Conservation (phyloP, 2,797 vertebrate species). For the Liparis tanakae region DNA sequence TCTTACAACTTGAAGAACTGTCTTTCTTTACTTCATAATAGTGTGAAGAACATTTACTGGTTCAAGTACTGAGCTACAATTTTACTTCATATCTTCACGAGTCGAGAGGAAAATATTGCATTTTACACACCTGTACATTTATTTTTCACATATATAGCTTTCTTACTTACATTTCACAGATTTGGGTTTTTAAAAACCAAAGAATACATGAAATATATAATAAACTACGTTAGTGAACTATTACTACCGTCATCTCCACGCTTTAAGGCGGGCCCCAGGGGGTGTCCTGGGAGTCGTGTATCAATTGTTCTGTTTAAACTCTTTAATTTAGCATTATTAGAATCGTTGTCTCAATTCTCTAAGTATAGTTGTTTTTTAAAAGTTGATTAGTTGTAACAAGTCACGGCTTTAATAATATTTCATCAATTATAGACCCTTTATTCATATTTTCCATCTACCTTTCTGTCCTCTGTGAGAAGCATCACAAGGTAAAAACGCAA, state of each 20-base stretch:
- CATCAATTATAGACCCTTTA: background rate
- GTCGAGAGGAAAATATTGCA: background rate
- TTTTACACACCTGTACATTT: background rate
- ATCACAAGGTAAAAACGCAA: background rate
- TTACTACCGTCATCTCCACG: background rate
- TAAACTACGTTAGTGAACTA: background rate
- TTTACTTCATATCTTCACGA: background rate
- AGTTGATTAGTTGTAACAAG: background rate
- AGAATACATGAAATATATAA: constrained; percentile 11
- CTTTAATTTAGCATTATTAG: background rate
- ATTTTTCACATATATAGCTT: background rate
- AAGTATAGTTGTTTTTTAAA: background rate
- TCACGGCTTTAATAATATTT: background rate
- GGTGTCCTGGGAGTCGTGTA: background rate
- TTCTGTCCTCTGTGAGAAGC: background rate
- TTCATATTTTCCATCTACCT: background rate
- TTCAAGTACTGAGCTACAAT: background rate
- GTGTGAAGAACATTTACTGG: background rate
- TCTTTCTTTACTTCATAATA: background rate
- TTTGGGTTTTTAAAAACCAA: background rate
- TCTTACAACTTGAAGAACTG: constrained; percentile 76
- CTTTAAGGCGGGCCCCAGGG: background rate
- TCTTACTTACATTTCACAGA: background rate
- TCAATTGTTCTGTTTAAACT: background rate
- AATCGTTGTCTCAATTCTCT: background rate